Conservation (phyloP, 1,140 invertebrate species). For the Anoplophora glabripennis region DNA sequence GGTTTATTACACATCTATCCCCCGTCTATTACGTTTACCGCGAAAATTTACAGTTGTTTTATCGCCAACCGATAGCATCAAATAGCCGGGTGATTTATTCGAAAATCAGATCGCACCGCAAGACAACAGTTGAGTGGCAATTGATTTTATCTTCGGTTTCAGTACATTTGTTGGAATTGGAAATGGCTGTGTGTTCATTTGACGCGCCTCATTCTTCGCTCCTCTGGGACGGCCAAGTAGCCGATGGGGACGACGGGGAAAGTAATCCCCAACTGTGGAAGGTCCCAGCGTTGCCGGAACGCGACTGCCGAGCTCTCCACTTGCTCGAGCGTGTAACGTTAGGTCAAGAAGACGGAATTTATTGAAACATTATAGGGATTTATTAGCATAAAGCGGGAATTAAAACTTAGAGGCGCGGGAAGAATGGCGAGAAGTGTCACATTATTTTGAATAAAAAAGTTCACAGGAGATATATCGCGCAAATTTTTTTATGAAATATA, state of each 20-base stretch:
- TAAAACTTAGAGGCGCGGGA: no score
- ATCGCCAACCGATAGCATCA: conserved; percentile 15
- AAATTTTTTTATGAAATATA: no score
- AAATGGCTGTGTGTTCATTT: conserved; percentile 27
- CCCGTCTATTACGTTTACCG: no score
- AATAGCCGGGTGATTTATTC: conserved; percentile 21
- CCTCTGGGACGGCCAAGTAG: conserved; percentile 10
- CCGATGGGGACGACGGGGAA: conserved; percentile 16
- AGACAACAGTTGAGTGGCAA: conserved; percentile 25
- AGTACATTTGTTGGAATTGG: conserved; percentile 27
- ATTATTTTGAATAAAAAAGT: no score
- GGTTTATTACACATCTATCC: no score
- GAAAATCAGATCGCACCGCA: conserved; percentile 17
- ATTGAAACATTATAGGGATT: no score
- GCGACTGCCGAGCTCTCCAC: no score
- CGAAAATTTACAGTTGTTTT: conserved; percentile 6
- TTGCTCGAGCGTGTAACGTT: no score
- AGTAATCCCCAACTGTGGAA: conserved; percentile 15
- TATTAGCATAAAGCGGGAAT: no score
- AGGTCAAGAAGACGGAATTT: no score
- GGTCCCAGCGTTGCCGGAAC: conserved; percentile 20
- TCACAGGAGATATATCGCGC: no score
- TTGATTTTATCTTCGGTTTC: conserved; percentile 32
- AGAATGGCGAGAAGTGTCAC: no score
- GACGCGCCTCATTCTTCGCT: conserved; percentile 26